Evolutionary conservation across 2,797 vertebrate species (phyloP).

Genomic region (Choloepus didactylus): DNA sequence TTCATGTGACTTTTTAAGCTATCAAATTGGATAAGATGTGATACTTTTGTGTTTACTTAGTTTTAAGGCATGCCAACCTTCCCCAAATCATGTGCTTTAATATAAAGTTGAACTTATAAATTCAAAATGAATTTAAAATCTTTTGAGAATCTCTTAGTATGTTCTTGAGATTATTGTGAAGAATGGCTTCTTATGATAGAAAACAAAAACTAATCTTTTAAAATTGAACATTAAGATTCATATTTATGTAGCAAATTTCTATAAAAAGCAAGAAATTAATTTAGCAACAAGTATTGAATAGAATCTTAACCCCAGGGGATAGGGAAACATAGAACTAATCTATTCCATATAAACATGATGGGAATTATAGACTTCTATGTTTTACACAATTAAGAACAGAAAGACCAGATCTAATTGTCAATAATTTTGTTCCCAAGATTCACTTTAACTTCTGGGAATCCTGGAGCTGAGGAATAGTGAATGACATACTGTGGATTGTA

Average conservation of each 20-base stretch:
- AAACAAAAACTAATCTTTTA: neutral
- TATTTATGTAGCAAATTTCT: neutral
- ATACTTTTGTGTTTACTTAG: constrained; percentile 4
- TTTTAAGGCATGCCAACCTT: constrained; percentile 9
- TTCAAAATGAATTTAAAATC: constrained; percentile 36
- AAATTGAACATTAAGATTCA: neutral
- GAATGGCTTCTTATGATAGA: neutral
- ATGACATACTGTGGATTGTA: neutral
- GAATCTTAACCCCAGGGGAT: neutral
- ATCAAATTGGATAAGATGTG: neutral
- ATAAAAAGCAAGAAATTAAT: constrained; percentile 33
- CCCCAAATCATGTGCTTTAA: neutral
- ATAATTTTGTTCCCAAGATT: neutral
- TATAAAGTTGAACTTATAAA: constrained; percentile 33
- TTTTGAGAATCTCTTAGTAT: constrained; percentile 5
- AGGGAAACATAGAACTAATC: neutral
- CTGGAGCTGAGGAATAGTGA: neutral
- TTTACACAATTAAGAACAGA: neutral
- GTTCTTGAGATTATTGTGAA: neutral
- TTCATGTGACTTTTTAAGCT: constrained; percentile 23
- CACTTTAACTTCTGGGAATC: neutral
- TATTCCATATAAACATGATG: neutral
- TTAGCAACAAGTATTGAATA: neutral
- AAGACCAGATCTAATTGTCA: neutral
- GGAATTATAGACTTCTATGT: neutral